phyloP scores from a whole-genome alignment of 2,888 invertebrate species.

The Stenoptilia bipunctidactyla region DNA sequence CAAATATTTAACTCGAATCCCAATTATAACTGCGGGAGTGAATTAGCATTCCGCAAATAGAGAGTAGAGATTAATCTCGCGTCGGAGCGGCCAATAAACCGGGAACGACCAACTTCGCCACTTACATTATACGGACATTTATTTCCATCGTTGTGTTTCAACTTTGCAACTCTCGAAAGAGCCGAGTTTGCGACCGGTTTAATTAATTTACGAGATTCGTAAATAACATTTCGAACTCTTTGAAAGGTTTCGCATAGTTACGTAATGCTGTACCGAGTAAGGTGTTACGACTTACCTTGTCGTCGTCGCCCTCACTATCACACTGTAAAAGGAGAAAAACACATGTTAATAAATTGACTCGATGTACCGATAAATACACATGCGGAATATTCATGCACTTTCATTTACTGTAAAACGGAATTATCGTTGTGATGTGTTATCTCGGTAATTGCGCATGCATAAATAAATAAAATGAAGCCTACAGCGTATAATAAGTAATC shows the following conservation, averaged over 20 bases:
- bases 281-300: slow-evolving; percentile 78
- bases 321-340: slow-evolving; percentile 79
- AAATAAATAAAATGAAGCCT: slow-evolving; percentile 1
- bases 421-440: neutral
- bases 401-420: slow-evolving; percentile 1
- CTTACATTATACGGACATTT: slow-evolving; percentile 65
- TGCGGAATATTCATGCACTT: slow-evolving; percentile 12
- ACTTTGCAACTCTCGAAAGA: slow-evolving; percentile 48
- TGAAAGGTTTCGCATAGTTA: too few species aligned
- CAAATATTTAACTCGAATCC: slow-evolving; percentile 5
- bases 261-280: neutral
- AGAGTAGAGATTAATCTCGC: slow-evolving; percentile 44
- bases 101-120: slow-evolving; percentile 59
- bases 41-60: slow-evolving; percentile 7
- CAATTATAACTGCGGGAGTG: slow-evolving; percentile 1
- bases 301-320: slow-evolving; percentile 94
- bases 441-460: slow-evolving; percentile 1
- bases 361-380: neutral
- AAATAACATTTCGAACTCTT: too few species aligned
- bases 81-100: slow-evolving; percentile 45
- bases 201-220: slow-evolving; percentile 48
- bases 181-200: slow-evolving; percentile 34
- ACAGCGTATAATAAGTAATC: slow-evolving; percentile 1
- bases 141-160: slow-evolving; percentile 55
- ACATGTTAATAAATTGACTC: slow-evolving; percentile 17